Evolutionary conservation across 2,888 invertebrate genomes (phyloP).

Genomic region (Heliconius ethilla): DNA sequence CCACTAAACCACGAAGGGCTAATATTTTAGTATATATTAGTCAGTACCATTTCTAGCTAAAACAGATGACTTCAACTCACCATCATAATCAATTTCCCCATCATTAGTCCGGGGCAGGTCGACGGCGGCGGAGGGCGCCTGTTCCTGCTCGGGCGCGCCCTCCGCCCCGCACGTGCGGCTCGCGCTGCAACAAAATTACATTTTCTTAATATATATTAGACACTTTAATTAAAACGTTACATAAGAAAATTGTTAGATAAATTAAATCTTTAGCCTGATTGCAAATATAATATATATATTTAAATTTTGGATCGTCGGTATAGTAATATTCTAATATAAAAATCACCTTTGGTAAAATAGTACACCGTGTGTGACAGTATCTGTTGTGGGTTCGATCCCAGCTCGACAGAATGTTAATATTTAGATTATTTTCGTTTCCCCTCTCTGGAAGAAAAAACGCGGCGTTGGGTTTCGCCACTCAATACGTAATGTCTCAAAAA

Average conservation of each 20-base stretch:
- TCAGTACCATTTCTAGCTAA: neutral
- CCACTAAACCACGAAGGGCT: neutral
- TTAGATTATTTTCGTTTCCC: too few species aligned
- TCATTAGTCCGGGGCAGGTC: conserved; percentile 83
- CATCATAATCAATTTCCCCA: conserved; percentile 91
- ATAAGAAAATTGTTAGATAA: neutral
- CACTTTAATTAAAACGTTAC: conserved; percentile 4
- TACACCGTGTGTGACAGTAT: too few species aligned
- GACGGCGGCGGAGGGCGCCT: conserved; percentile 67
- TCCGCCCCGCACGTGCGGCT: conserved; percentile 66
- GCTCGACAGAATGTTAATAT: too few species aligned
- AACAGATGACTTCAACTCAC: conserved; percentile 65
- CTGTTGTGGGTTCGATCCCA: too few species aligned
- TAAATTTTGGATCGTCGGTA: too few species aligned
- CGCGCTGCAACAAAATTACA: conserved; percentile 64
- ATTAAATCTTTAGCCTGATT: neutral
- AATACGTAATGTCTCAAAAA: too few species aligned
- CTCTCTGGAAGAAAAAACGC: too few species aligned
- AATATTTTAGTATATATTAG: neutral
- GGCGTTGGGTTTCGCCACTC: too few species aligned
- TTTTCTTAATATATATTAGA: neutral
- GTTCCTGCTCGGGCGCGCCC: conserved; percentile 66
- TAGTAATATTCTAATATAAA: too few species aligned
- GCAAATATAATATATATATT: too few species aligned
- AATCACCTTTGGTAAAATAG: too few species aligned